Percentiles rank a stretch among this genome's conserved stretches.
These are phyloP conservation scores for Indicator indicator DNA, from an alignment of 2,113 vertebrate species.

Conservation along the genomic window DNA sequence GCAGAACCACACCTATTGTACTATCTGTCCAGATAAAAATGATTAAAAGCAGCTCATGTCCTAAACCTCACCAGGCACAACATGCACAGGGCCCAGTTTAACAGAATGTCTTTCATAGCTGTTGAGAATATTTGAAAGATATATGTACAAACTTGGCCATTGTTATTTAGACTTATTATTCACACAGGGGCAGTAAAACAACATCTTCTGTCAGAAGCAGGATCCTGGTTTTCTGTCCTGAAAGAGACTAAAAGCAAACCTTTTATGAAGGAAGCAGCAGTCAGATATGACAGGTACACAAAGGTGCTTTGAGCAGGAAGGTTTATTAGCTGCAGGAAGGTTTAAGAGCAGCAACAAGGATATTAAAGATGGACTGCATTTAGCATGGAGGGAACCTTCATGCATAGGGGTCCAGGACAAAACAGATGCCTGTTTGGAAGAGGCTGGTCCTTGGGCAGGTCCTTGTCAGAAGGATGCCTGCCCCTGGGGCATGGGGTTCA, in stretches of 20 bases:
- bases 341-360: slow-evolving; percentile 18
- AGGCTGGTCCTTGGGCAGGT: not conserved
- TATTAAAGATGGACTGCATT: slow-evolving; percentile 26
- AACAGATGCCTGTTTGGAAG: not conserved
- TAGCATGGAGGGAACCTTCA: not conserved
- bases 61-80: slow-evolving; percentile 10
- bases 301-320: slow-evolving; percentile 44
- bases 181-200: slow-evolving; percentile 33
- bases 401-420: not conserved
- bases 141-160: not conserved
- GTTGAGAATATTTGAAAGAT: slow-evolving; percentile 22
- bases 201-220: slow-evolving; percentile 12
- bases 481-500: not conserved
- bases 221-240: slow-evolving; percentile 4
- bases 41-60: not conserved
- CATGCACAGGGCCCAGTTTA: not conserved
- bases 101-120: not conserved
- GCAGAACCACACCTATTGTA: not conserved
- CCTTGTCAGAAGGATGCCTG: not conserved
- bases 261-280: slow-evolving; percentile 32
- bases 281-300: slow-evolving; percentile 33
- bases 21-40: not conserved
- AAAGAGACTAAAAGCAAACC: slow-evolving; percentile 16
- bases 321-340: slow-evolving; percentile 39
- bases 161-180: slow-evolving; percentile 42